Evolutionary conservation across 2,113 vertebrate species (phyloP), one percentile per base, ranked within the genome.

Genomic region (Tricholaema leucomelas): DNA sequence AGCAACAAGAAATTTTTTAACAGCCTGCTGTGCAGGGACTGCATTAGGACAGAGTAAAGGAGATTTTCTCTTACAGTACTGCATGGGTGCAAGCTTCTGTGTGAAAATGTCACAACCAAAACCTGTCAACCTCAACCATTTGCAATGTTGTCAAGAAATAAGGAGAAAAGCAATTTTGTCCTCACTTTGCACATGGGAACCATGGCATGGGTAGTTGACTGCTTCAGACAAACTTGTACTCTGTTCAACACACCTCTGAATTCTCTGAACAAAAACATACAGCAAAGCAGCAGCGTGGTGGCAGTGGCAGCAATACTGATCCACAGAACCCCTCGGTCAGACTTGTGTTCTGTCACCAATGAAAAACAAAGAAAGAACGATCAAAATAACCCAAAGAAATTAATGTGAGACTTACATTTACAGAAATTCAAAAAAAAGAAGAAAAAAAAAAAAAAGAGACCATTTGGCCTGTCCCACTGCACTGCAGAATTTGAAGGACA

Each of bases 261-360:
- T 0, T 1, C 23, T 33, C 36, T 0, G 9, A 24, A 31, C 27
- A 24, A 38, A 35, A 5, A 18, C 3, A 0, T 7, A 12, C 46
- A 1, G 0, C 1, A 16, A 42, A 56, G 81, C 40, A 35, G 40
- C 44, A 54, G 50, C 0, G 0, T 27, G 16, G 14, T 12, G n/a
- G 25, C 31, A 58, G 10, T 8, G 42, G 50, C 61, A 82, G n/a
- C 24, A 67, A 6, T 7, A 15, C 24, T 2, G 36, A 27, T 8
- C 27, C 73, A 23, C 61, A 48, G 33, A 60, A 42, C 8, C 14
- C 10, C 35, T 12, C 2, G 6, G 6, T 5, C 1, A 2, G 33
- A 56, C 56, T 36, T 48, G 48, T 15, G 3, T 9, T 61, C 76
- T 38, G 4, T n/a, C 13, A 13, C 15, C 61, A n/a, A 33, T n/a